phyloP scores from a whole-genome alignment of 1,140 invertebrate genomes.

The Cyclina sinensis region DNA sequence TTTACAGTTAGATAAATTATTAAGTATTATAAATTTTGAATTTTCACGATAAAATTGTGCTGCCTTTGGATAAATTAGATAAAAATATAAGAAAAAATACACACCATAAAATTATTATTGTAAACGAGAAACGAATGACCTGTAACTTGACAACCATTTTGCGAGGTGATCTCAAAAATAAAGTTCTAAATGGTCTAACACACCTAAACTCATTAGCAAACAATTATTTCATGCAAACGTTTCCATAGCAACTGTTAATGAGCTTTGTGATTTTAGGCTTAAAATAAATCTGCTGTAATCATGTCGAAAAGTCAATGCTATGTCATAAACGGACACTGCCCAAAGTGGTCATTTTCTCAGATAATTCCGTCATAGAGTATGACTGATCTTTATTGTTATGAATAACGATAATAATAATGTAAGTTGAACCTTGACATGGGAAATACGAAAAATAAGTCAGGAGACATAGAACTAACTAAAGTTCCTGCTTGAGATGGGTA shows the following conservation, averaged over 20 bases:
- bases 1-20: too few relatives aligned
- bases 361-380: neutral
- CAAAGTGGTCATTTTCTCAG: slow-evolving; percentile 13
- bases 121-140: too few relatives aligned
- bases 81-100: too few relatives aligned
- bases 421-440: too few relatives aligned
- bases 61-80: too few relatives aligned
- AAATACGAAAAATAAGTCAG: too few relatives aligned
- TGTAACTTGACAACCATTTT: neutral
- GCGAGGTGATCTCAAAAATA: neutral
- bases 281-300: slow-evolving; percentile 20
- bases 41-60: too few relatives aligned
- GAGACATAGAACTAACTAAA: too few relatives aligned
- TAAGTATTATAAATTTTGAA: too few relatives aligned
- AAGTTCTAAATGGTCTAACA: slow-evolving; percentile 36
- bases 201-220: slow-evolving; percentile 27
- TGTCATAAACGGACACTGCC: slow-evolving; percentile 35
- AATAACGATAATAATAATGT: neutral
- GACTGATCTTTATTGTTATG: neutral
- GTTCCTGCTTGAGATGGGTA: too few relatives aligned
- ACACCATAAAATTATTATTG: too few relatives aligned
- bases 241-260: slow-evolving; percentile 15
- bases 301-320: slow-evolving; percentile 34
- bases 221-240: slow-evolving; percentile 11
- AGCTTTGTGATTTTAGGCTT: slow-evolving; percentile 14